Conservation (phyloP, 2,888 invertebrate species). For the Nipponacmea schrenckii region DNA sequence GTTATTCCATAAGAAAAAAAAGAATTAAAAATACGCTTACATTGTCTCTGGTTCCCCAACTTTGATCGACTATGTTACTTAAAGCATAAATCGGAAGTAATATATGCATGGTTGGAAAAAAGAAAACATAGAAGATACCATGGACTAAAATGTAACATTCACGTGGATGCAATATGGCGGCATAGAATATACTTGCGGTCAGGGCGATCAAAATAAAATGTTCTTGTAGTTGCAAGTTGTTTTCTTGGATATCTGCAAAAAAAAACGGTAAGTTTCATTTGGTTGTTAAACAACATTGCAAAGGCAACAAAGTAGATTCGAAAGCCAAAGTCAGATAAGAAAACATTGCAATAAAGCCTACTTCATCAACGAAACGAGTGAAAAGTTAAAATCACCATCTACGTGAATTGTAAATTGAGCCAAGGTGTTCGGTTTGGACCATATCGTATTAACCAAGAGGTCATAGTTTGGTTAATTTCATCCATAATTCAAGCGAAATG, state of each 20-base stretch:
- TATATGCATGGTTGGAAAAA: slow-evolving; percentile 48
- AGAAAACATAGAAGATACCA: slow-evolving; percentile 44
- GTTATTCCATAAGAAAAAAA: no score
- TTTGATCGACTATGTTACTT: slow-evolving; percentile 50
- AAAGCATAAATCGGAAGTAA: slow-evolving; percentile 47
- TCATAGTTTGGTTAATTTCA: no score
- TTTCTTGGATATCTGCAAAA: slow-evolving; percentile 32
- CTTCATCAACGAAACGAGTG: no score
- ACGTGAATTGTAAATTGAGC: no score
- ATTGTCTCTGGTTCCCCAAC: slow-evolving; percentile 49
- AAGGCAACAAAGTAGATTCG: no score
- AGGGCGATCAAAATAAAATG: slow-evolving; percentile 37
- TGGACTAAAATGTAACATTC: slow-evolving; percentile 39
- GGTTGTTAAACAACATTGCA: no score
- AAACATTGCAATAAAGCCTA: no score
- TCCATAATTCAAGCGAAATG: no score
- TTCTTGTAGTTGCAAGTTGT: slow-evolving; percentile 21
- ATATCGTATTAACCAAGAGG: no score
- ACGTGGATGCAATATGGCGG: slow-evolving; percentile 40
- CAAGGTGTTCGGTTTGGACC: no score
- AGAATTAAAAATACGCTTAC: slow-evolving; percentile 26
- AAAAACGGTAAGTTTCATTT: not conserved
- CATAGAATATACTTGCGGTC: slow-evolving; percentile 36
- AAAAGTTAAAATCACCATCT: no score
- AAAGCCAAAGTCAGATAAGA: no score